Evolutionary conservation across 2,797 vertebrate species (phyloP), one percentile per base, ranked within the genome.

Genomic region (Sebastes hubbsi): DNA sequence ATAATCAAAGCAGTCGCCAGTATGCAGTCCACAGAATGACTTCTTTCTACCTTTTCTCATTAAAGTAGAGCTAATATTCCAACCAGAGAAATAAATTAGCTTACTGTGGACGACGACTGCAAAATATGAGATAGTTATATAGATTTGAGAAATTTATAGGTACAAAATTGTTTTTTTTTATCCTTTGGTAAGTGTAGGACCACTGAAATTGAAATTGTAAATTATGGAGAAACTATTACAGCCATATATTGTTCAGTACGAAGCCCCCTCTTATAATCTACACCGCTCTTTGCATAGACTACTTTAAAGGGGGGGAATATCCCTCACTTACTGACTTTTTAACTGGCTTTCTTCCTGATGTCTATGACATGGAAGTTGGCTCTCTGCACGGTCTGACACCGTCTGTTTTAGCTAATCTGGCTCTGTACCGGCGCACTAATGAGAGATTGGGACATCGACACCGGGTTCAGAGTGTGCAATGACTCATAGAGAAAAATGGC

Each of bases 391-490:
- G 4, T 66, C 75, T 72, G 71, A 85, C 75, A 82, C 82, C 72
- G 86, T 88, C 89, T 89, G 88, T 90, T 92, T 89, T 81, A 77
- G 62, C 81, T 88, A 71, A 87, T 89, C 87, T 89, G 86, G 87
- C 91, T 85, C 76, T 18, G 76, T 62, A 74, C 68, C 8, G 68
- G 77, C 5, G 10, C 66, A 38, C 72, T 91, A 90, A 92, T 91
- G 91, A 89, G 87, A 78, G 66, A 80, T 55, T 76, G 86, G 81
- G 82, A 87, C 76, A 72, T 52, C 56, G 65, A 88, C 85, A 81
- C 77, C 34, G 22, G 73, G 83, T 87, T 87, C 72, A 79, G 76
- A 56, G 34, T 79, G 88, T 78, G 78, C 82, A 77, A 73, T 88
- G 89, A 89, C 77, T 88, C 88, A 86, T n/a, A 84, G 83, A 91